Percentiles rank a stretch among this genome's conserved stretches.
Evolutionary conservation across 2,797 vertebrate species (phyloP).

Genomic region (Sphenopsis melanotis): DNA sequence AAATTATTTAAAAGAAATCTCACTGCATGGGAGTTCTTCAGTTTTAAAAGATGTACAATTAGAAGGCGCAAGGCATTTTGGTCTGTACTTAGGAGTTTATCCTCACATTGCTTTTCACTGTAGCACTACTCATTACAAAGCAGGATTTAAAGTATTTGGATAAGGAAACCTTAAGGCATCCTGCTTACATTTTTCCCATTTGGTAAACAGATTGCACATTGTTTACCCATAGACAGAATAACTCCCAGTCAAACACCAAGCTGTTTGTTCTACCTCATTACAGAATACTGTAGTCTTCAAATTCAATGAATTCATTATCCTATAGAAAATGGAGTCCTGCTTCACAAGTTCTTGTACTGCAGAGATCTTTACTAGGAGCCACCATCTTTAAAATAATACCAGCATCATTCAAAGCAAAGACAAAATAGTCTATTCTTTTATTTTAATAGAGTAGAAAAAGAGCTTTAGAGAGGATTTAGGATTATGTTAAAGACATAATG

Average conservation of each 20-base stretch:
- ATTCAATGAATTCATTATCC: neutral
- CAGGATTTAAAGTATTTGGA: neutral
- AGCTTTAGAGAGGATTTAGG: conserved; percentile 41
- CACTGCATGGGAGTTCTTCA: neutral
- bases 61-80: neutral
- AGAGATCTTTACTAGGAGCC: neutral
- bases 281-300: neutral
- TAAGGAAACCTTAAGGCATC: neutral
- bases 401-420: neutral
- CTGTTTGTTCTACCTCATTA: neutral
- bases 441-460: conserved; percentile 34
- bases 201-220: neutral
- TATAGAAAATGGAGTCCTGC: neutral
- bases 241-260: neutral
- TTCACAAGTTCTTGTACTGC: neutral
- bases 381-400: neutral
- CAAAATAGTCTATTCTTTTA: neutral
- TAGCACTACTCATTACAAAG: neutral
- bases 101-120: neutral
- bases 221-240: neutral
- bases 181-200: neutral
- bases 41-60: neutral
- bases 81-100: neutral
- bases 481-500: conserved; percentile 34
- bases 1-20: neutral